A percentile compares a stretch with the other conserved stretches of the same genome.
Conservation (phyloP, 2,888 invertebrate genomes). For the Parnassius mnemosyne region DNA sequence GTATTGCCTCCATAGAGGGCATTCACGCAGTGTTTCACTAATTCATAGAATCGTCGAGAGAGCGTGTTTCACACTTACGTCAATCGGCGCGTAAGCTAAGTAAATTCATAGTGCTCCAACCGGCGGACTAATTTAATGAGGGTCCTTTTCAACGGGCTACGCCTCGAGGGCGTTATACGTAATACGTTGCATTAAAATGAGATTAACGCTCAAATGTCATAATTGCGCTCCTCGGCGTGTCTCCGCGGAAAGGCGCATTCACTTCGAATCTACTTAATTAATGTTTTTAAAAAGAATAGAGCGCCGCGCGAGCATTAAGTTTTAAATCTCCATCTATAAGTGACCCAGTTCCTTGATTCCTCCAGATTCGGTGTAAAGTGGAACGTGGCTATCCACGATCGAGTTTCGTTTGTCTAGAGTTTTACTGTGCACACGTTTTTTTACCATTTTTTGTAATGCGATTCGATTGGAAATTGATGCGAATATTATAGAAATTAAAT, state of each 20-base stretch:
- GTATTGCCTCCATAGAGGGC: conserved; percentile 66
- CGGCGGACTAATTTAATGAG: conserved; percentile 77
- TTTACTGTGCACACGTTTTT: neutral
- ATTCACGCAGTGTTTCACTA: conserved; percentile 64
- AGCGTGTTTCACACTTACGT: conserved; percentile 73
- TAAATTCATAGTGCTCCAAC: conserved; percentile 70
- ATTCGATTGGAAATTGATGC: neutral
- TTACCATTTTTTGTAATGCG: neutral
- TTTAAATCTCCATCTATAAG: conserved; percentile 9
- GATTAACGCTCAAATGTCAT: conserved; percentile 54
- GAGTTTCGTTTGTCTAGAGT: conserved; percentile 1
- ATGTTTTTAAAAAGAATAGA: conserved; percentile 29
- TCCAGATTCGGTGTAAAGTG: conserved; percentile 8
- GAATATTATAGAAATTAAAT: neutral
- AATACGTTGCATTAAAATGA: conserved; percentile 48
- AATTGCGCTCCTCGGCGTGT: conserved; percentile 47
- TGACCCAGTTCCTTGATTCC: conserved; percentile 17
- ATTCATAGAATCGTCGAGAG: conserved; percentile 56
- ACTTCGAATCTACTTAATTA: conserved; percentile 41
- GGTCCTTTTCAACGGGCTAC: conserved; percentile 56
- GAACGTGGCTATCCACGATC: conserved; percentile 5
- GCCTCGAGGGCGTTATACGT: conserved; percentile 42
- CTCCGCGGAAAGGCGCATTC: conserved; percentile 34
- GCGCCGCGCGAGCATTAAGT: conserved; percentile 4
- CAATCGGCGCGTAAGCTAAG: conserved; percentile 66